Conservation (phyloP, 2,797 vertebrate genomes). For the Rhadinocentrus ornatus region DNA sequence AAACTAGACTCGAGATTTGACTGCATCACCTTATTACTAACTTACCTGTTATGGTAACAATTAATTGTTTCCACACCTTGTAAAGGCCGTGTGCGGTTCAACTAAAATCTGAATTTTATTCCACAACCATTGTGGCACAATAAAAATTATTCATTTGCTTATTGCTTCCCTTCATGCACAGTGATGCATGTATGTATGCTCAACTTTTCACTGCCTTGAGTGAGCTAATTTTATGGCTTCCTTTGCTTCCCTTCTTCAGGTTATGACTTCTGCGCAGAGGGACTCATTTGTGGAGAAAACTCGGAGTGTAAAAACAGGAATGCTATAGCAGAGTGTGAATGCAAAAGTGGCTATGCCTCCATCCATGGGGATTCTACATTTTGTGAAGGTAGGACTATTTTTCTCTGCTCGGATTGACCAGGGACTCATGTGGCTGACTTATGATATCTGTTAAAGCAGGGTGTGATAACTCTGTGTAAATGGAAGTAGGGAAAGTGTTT, state of each 20-base stretch:
- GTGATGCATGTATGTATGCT: conserved; percentile 7
- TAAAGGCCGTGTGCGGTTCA: not conserved
- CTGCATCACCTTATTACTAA: not conserved
- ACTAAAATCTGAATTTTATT: conserved; percentile 10
- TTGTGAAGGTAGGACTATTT: conserved; percentile 90
- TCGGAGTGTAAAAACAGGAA: conserved; percentile 94
- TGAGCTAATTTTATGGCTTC: conserved; percentile 40
- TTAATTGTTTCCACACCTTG: not conserved
- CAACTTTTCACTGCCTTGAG: conserved; percentile 27
- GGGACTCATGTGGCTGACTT: conserved; percentile 13
- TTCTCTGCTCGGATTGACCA: conserved; percentile 1
- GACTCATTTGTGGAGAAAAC: conserved; percentile 93
- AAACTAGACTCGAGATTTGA: not conserved
- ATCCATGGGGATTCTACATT: conserved; percentile 90
- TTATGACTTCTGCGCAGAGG: conserved; percentile 95
- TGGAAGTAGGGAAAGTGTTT: conserved; percentile 9
- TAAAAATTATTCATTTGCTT: conserved; percentile 20
- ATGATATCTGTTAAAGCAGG: not conserved
- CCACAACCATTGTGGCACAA: conserved; percentile 13
- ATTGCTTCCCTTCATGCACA: conserved; percentile 12
- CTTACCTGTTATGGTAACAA: not conserved
- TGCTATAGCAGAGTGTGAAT: conserved; percentile 93
- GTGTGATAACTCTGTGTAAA: not conserved
- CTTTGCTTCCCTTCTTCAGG: conserved; percentile 80
- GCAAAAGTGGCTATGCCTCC: conserved; percentile 89